Conservation (phyloP, 2,797 vertebrate genomes). For the Aratinga solstitialis region DNA sequence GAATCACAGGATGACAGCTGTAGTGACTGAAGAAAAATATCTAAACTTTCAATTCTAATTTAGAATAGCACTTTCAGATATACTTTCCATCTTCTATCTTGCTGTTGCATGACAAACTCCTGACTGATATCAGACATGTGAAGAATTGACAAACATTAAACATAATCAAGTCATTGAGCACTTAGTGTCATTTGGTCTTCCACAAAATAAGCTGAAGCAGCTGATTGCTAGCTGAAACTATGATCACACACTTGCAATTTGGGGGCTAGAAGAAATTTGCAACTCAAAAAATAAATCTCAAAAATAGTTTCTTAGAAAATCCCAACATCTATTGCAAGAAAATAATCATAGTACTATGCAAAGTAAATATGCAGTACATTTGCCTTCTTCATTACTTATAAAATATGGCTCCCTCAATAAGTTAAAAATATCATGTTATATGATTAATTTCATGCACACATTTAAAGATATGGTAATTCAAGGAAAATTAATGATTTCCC, state of each 20-base stretch:
- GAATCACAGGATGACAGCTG: not conserved
- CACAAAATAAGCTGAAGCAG: not conserved
- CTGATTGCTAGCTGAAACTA: not conserved
- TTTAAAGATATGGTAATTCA: not conserved
- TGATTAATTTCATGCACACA: not conserved
- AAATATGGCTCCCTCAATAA: not conserved
- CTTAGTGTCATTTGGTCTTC: not conserved
- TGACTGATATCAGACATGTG: not conserved
- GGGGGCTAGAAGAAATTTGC: not conserved
- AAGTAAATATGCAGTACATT: not conserved
- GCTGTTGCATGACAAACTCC: not conserved
- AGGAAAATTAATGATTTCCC: not conserved
- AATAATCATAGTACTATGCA: not conserved
- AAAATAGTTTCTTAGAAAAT: not conserved
- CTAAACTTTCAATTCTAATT: slow-evolving; percentile 24
- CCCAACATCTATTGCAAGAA: not conserved
- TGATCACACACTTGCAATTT: not conserved
- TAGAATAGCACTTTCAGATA: slow-evolving; percentile 23
- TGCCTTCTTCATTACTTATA: not conserved
- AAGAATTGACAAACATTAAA: not conserved
- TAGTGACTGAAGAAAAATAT: not conserved
- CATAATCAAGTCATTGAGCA: not conserved
- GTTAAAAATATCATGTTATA: not conserved
- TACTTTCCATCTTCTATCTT: not conserved
- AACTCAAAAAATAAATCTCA: not conserved